These are phyloP conservation scores for Knipowitschia caucasica DNA, from an alignment of 2,797 vertebrate genomes.

Conservation along the genomic window DNA sequence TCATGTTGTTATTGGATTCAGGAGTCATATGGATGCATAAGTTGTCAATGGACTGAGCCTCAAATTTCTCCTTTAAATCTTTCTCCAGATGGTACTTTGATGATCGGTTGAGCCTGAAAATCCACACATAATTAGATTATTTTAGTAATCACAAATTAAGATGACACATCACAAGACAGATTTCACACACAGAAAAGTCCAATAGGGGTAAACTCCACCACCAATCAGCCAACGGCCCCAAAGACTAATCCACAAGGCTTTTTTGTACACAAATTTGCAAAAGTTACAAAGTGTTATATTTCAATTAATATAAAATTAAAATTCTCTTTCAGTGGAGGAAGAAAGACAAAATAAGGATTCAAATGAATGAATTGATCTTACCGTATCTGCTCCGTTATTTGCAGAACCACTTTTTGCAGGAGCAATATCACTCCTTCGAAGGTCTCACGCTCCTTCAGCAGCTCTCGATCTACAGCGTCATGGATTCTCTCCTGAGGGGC, in stretches of 20 bases:
- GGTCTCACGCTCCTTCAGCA: slow-evolving; percentile 82
- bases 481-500: slow-evolving; percentile 77
- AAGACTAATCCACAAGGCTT: too few relatives aligned
- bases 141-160: neutral
- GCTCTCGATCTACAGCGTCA: slow-evolving; percentile 82
- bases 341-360: too few relatives aligned
- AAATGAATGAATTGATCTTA: slow-evolving; percentile 28
- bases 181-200: too few relatives aligned
- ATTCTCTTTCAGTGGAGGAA: too few relatives aligned
- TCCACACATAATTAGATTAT: neutral
- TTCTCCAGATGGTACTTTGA: slow-evolving; percentile 84
- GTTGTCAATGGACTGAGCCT: slow-evolving; percentile 82
- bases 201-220: too few relatives aligned
- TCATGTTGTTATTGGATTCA: slow-evolving; percentile 60
- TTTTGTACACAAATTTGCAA: neutral
- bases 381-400: slow-evolving; percentile 87
- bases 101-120: slow-evolving; percentile 82
- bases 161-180: neutral
- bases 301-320: too few relatives aligned
- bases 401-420: slow-evolving; percentile 78
- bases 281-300: too few relatives aligned
- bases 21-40: slow-evolving; percentile 80
- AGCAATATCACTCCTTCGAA: slow-evolving; percentile 72
- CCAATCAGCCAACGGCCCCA: too few relatives aligned
- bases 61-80: slow-evolving; percentile 85